A percentile compares a stretch with the other conserved stretches of the same genome.
Evolutionary conservation across 1,140 invertebrate species (phyloP).

Genomic region (Lepidurus packardi): DNA sequence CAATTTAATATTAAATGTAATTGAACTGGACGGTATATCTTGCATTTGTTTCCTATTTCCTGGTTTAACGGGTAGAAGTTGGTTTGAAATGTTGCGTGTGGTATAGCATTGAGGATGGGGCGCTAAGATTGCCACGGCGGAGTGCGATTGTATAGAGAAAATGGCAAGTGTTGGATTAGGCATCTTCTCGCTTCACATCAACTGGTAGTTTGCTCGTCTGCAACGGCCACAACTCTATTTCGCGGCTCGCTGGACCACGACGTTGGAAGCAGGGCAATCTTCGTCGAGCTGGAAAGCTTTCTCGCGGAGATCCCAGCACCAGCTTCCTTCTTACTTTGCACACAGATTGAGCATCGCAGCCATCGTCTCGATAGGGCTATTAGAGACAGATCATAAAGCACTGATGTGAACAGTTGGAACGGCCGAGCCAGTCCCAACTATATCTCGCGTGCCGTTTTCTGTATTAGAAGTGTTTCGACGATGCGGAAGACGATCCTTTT

Average conservation of each 20-base stretch:
- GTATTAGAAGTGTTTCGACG: neutral
- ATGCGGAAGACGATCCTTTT: neutral
- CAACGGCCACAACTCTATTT: slow-evolving; percentile 21
- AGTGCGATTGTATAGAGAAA: neutral
- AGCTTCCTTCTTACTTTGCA: slow-evolving; percentile 13
- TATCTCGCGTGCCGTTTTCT: neutral
- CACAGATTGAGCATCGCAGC: slow-evolving; percentile 9
- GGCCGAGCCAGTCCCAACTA: neutral
- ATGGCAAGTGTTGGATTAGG: slow-evolving; percentile 3
- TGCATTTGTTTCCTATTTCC: too few species aligned
- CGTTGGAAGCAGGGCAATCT: slow-evolving; percentile 12
- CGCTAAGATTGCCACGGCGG: neutral
- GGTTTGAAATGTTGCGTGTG: neutral
- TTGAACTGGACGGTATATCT: neutral
- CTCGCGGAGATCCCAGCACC: slow-evolving; percentile 9
- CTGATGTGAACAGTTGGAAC: slow-evolving; percentile 6
- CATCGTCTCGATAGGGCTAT: neutral
- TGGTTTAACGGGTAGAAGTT: too few species aligned
- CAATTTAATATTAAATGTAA: neutral
- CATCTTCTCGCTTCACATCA: slow-evolving; percentile 21
- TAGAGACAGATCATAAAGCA: slow-evolving; percentile 5
- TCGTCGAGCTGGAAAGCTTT: slow-evolving; percentile 13
- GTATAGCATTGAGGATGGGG: neutral
- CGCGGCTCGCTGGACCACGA: slow-evolving; percentile 16
- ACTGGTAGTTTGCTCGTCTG: slow-evolving; percentile 18